Percentiles rank a stretch among this genome's conserved stretches.
phyloP scores from a whole-genome alignment of 2,113 vertebrate species.

The Felis chaus region DNA sequence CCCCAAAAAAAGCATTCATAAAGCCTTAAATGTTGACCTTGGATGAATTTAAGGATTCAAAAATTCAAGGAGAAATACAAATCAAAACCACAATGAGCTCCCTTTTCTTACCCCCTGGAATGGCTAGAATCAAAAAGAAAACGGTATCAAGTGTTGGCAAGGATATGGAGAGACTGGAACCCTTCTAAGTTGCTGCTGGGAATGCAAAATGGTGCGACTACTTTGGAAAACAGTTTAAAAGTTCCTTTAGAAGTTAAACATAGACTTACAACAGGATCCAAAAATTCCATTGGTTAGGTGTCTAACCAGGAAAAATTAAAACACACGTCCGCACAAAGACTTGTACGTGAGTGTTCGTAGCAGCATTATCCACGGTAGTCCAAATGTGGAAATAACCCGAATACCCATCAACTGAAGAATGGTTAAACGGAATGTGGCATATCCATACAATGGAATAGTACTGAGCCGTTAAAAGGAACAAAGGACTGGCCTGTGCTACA shows the following conservation, averaged over 20 bases:
- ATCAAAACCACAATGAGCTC: not conserved
- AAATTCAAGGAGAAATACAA: not conserved
- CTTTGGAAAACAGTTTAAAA: not conserved
- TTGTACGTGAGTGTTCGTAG: not conserved
- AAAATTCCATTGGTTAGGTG: not conserved
- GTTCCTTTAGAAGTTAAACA: not conserved
- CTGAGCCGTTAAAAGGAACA: not conserved
- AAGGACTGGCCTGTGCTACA: not conserved
- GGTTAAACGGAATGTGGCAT: not conserved
- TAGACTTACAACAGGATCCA: not conserved
- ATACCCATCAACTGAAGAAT: not conserved
- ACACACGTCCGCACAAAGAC: not conserved
- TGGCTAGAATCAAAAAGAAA: not conserved
- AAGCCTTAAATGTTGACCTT: not conserved
- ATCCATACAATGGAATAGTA: not conserved
- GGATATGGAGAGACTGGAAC: not conserved
- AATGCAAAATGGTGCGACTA: not conserved
- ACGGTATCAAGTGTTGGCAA: not conserved
- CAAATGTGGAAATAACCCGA: not conserved
- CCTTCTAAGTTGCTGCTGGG: not conserved
- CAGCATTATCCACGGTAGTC: not conserved
- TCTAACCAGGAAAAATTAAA: not conserved
- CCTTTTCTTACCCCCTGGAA: not conserved
- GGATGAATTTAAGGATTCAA: not conserved
- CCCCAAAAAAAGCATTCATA: not conserved